A percentile compares a stretch with the other conserved stretches of the same genome.
Evolutionary conservation across 2,888 invertebrate genomes (phyloP).

Genomic region (Chaitophorus viminalis): DNA sequence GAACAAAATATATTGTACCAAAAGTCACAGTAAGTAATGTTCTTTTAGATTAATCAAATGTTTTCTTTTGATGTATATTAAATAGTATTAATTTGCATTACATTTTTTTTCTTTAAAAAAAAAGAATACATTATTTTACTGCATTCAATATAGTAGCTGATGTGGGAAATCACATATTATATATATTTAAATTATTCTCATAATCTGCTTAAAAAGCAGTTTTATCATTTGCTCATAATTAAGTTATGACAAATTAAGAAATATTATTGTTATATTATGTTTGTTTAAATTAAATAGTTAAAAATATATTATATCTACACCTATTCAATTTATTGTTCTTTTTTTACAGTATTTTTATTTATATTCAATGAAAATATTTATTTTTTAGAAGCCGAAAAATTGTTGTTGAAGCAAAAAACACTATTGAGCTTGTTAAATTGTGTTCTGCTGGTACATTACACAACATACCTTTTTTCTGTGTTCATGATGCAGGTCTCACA

Average conservation of each 20-base stretch:
- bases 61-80: too few species aligned
- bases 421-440: neutral
- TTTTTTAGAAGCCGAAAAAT: conserved; percentile 52
- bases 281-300: neutral
- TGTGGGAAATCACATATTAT: too few species aligned
- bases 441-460: neutral
- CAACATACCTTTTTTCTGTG: conserved; percentile 40
- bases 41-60: too few species aligned
- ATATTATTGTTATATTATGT: too few species aligned
- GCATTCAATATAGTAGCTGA: too few species aligned
- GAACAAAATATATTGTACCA: too few species aligned
- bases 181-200: neutral
- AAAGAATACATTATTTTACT: too few species aligned
- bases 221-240: neutral
- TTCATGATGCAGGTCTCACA: conserved; percentile 35
- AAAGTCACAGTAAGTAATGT: too few species aligned
- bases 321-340: neutral
- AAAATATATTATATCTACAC: neutral
- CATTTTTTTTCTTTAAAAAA: too few species aligned
- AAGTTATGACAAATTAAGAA: neutral
- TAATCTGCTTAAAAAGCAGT: neutral
- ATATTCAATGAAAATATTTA: neutral
- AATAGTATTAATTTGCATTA: too few species aligned
- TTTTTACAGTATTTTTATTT: neutral
- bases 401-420: conserved; percentile 40